A percentile compares a stretch with the other conserved stretches of the same genome.
These are phyloP conservation scores for Monodelphis domestica DNA, from an alignment of 2,797 vertebrate species.

Conservation along the genomic window DNA sequence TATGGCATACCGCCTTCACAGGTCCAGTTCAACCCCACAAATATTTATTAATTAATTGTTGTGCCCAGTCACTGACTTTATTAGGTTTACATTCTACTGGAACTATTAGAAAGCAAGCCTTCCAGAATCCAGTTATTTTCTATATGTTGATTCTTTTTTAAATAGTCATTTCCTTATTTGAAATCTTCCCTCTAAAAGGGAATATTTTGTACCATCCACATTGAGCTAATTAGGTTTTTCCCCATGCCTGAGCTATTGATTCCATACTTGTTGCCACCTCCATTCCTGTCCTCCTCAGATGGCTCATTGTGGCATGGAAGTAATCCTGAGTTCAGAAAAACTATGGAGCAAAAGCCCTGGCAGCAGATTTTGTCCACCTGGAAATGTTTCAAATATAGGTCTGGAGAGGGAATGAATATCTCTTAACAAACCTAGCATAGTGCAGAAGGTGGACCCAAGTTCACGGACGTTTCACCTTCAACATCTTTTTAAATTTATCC, in stretches of 20 bases:
- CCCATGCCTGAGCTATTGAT: not conserved
- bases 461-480: not conserved
- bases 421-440: not conserved
- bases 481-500: not conserved
- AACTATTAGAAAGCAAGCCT: not conserved
- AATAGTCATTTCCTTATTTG: not conserved
- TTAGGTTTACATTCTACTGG: not conserved
- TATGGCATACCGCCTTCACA: not conserved
- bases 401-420: not conserved
- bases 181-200: not conserved
- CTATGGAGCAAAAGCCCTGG: not conserved
- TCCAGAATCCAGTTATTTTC: not conserved
- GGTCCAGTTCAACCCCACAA: not conserved
- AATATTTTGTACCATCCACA: not conserved
- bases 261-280: not conserved
- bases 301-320: not conserved
- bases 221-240: not conserved
- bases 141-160: not conserved
- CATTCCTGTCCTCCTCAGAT: not conserved
- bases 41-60: not conserved
- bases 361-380: not conserved
- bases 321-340: not conserved
- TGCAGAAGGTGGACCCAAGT: not conserved
- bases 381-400: not conserved
- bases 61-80: not conserved